Conservation (phyloP, 2,113 vertebrate species). For the Trinectes maculatus region DNA sequence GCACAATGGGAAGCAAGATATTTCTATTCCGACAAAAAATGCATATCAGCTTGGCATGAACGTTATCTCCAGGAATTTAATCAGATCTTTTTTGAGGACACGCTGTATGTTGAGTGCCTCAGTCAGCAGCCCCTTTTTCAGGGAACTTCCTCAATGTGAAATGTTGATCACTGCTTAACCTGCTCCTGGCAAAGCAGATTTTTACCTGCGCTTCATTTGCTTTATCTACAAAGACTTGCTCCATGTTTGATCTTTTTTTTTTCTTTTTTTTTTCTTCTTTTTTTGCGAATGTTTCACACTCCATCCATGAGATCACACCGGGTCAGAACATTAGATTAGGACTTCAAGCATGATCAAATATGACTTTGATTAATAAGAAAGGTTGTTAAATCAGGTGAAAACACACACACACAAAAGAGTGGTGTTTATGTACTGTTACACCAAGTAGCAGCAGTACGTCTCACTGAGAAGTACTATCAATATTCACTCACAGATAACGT, state of each 20-base stretch:
- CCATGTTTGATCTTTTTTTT: conserved; percentile 49
- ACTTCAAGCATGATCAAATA: conserved; percentile 35
- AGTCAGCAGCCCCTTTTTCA: conserved; percentile 24
- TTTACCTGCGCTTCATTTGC: conserved; percentile 37
- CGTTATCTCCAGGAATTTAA: background rate
- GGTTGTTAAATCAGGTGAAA: conserved; percentile 23
- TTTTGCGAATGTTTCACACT: conserved; percentile 39
- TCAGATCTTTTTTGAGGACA: conserved; percentile 8
- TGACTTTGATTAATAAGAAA: conserved; percentile 44
- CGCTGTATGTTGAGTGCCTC: background rate
- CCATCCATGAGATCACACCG: background rate
- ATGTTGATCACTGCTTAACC: conserved; percentile 33
- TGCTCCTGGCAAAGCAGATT: conserved; percentile 24
- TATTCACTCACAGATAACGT: conserved; percentile 75
- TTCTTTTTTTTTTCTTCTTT: too few relatives aligned
- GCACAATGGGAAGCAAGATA: background rate
- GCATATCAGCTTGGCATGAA: background rate
- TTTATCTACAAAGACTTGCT: conserved; percentile 51
- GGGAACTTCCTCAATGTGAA: conserved; percentile 34
- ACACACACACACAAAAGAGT: conserved; percentile 5
- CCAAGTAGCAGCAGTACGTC: conserved; percentile 53
- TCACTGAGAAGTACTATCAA: conserved; percentile 75
- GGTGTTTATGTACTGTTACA: conserved; percentile 33
- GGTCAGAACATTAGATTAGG: conserved; percentile 38
- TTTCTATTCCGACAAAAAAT: background rate